phyloP scores from a whole-genome alignment of 2,888 invertebrate genomes.

The Pomacea canaliculata region DNA sequence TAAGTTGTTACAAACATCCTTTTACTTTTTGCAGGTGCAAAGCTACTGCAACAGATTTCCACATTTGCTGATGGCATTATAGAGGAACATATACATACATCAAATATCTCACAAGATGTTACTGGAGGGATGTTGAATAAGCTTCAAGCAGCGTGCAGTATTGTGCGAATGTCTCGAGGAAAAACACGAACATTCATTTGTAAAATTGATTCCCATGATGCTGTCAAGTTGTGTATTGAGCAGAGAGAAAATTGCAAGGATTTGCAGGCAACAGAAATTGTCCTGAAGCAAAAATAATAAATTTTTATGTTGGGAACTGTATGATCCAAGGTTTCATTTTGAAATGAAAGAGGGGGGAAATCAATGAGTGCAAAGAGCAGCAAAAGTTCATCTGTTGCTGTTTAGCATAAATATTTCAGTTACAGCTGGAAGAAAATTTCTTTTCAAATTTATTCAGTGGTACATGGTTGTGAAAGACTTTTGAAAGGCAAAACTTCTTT shows the following conservation, averaged over 20 bases:
- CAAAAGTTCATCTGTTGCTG: no score
- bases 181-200: conserved; percentile 45
- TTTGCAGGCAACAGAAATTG: conserved; percentile 19
- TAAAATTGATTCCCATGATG: conserved; percentile 38
- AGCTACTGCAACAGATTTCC: conserved; percentile 34
- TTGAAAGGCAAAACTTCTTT: not conserved
- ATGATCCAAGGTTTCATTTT: no score
- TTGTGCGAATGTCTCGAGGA: conserved; percentile 37
- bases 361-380: no score
- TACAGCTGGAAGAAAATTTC: no score
- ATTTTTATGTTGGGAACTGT: not conserved
- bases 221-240: conserved; percentile 28
- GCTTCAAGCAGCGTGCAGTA: conserved; percentile 44
- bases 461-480: no score
- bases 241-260: not conserved
- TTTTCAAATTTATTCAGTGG: no score
- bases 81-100: conserved; percentile 28
- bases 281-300: not conserved
- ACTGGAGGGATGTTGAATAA: conserved; percentile 55
- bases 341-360: no score
- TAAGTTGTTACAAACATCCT: no score
- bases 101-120: conserved; percentile 41
- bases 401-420: no score
- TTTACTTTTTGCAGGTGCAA: conserved; percentile 37
- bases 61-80: conserved; percentile 31